A percentile compares a stretch with the other conserved stretches of the same genome.
Conservation (phyloP, 2,113 vertebrate genomes). For the Hippocampus barbouri region DNA sequence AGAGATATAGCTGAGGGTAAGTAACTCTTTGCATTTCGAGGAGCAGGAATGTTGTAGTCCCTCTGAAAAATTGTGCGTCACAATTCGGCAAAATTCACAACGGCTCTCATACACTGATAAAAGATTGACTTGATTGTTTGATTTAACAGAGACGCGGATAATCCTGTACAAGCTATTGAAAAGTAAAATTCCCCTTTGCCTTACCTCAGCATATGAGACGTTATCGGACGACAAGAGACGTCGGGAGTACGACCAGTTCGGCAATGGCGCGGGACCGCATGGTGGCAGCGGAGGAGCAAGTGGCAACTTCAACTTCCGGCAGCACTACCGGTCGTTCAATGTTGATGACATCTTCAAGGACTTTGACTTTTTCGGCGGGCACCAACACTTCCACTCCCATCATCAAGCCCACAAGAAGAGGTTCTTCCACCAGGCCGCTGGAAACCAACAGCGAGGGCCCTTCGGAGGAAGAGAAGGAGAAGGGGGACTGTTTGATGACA, state of each 20-base stretch:
- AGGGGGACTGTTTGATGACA: conserved; percentile 83
- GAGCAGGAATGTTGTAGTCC: too few species aligned
- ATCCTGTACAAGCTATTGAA: background rate
- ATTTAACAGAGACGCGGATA: background rate
- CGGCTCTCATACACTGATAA: background rate
- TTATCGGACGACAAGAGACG: conserved; percentile 87
- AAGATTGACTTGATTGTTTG: too few species aligned
- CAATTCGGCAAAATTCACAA: background rate
- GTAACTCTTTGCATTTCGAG: background rate
- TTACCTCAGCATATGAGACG: conserved; percentile 84
- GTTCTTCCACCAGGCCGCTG: conserved; percentile 80
- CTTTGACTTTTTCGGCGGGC: conserved; percentile 80
- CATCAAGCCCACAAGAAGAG: conserved; percentile 76
- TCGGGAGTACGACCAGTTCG: conserved; percentile 85
- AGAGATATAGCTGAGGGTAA: conserved; percentile 94
- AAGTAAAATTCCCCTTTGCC: background rate
- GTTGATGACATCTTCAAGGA: conserved; percentile 94
- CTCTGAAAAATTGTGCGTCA: background rate
- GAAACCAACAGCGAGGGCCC: conserved; percentile 74
- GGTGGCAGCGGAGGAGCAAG: conserved; percentile 39
- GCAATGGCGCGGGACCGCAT: conserved; percentile 64
- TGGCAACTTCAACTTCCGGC: conserved; percentile 74
- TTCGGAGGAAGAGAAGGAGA: conserved; percentile 83
- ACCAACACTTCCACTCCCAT: conserved; percentile 62
- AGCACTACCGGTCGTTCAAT: conserved; percentile 80